A percentile compares a stretch with the other conserved stretches of the same genome.
Conservation (phyloP, 2,113 vertebrate species). For the Zapornia atra region DNA sequence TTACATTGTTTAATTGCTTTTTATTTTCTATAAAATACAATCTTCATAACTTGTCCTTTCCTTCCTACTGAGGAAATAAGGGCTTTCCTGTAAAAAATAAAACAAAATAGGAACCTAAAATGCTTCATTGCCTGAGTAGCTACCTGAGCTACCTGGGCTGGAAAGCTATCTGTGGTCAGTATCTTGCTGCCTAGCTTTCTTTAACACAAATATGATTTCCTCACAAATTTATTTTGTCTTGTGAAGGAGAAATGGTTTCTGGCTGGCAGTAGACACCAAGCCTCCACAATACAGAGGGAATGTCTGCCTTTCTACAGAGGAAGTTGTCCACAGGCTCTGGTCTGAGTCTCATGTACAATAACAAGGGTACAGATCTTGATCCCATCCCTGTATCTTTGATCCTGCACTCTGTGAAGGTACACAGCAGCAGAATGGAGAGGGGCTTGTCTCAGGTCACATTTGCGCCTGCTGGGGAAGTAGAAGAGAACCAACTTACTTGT, state of each 20-base stretch:
- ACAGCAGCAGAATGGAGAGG: neutral
- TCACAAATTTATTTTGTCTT: neutral
- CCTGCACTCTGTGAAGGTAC: neutral
- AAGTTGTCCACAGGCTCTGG: neutral
- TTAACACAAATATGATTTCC: neutral
- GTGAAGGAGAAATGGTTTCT: neutral
- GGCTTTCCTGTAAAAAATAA: neutral
- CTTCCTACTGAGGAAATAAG: neutral
- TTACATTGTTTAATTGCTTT: constrained; percentile 31
- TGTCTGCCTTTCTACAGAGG: neutral
- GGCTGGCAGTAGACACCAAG: rapidly evolving
- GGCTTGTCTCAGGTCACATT: neutral
- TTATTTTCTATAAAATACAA: constrained; percentile 20
- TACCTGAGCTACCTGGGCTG: neutral
- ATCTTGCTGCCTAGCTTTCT: neutral
- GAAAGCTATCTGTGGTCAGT: neutral
- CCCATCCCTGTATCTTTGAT: neutral
- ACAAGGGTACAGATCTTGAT: neutral
- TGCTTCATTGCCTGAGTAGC: neutral
- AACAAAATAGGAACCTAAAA: neutral
- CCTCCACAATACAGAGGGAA: neutral
- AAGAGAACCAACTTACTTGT: neutral
- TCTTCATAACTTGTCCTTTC: neutral
- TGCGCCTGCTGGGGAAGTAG: neutral
- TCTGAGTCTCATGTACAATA: neutral